A percentile compares a stretch with the other conserved stretches of the same genome.
Conservation (phyloP, 2,888 invertebrate genomes). For the Parapristionchus giblindavisi region DNA sequence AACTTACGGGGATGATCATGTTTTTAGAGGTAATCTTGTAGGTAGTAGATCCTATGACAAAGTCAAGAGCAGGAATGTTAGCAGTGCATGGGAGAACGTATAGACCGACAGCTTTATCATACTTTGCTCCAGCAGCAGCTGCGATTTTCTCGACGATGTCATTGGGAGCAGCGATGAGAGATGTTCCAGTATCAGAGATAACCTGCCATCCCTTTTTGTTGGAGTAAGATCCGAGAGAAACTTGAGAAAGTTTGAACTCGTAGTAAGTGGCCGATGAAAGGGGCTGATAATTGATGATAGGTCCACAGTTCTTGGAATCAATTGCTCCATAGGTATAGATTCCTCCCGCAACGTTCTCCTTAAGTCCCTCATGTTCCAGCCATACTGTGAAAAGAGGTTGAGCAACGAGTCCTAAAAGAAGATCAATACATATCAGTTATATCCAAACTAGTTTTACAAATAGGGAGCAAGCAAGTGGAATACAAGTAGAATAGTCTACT, state of each 20-base stretch:
- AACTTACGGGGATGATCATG: conserved; percentile 19
- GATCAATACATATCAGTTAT: too few relatives aligned
- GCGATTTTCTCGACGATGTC: conserved; percentile 25
- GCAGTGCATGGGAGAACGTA: conserved; percentile 6
- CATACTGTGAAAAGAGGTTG: conserved; percentile 60
- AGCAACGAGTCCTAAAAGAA: conserved; percentile 48
- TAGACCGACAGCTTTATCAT: not conserved
- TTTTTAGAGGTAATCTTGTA: not conserved
- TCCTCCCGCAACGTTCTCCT: conserved; percentile 53
- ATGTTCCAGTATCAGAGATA: conserved; percentile 30
- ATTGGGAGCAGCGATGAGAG: conserved; percentile 20
- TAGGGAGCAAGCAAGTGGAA: too few relatives aligned
- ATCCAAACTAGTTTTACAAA: too few relatives aligned
- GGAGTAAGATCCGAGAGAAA: conserved; percentile 41
- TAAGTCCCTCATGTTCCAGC: conserved; percentile 54
- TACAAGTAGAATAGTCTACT: too few relatives aligned
- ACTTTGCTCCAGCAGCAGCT: conserved; percentile 17
- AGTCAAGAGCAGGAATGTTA: not conserved
- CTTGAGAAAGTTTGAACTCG: conserved; percentile 39
- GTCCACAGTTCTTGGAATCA: conserved; percentile 67
- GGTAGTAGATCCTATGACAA: not conserved
- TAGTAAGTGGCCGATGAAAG: conserved; percentile 39
- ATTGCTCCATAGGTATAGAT: conserved; percentile 60
- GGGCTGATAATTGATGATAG: conserved; percentile 51
- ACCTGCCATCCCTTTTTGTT: conserved; percentile 27